phyloP scores from a whole-genome alignment of 2,888 invertebrate species.

The Agelastica alni region DNA sequence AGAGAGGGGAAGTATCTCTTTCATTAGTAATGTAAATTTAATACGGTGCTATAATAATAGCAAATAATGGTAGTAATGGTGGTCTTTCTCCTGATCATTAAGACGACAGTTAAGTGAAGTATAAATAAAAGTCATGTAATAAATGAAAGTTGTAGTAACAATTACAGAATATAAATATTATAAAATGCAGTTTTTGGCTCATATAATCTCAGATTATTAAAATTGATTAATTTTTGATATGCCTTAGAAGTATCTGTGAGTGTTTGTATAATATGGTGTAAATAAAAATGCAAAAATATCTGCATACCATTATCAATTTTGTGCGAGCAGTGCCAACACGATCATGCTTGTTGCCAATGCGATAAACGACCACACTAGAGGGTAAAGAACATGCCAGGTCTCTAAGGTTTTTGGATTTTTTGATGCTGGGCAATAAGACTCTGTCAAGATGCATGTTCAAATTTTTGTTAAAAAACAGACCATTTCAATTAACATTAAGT shows the following conservation, averaged over 20 bases:
- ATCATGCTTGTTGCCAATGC: slow-evolving; percentile 59
- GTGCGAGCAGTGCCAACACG: slow-evolving; percentile 58
- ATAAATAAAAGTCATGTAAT: no score
- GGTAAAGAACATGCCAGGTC: slow-evolving; percentile 57
- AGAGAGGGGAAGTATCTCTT: no score
- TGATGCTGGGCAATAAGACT: slow-evolving; percentile 50
- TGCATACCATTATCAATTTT: slow-evolving; percentile 55
- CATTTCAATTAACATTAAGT: slow-evolving; percentile 51
- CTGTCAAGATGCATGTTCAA: slow-evolving; percentile 42
- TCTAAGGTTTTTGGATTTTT: slow-evolving; percentile 51
- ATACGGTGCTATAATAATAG: no score
- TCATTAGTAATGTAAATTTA: no score
- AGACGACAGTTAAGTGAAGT: no score
- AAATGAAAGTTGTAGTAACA: no score
- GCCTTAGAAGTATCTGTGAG: slow-evolving; percentile 5
- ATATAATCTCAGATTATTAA: no score
- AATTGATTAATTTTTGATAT: slow-evolving; percentile 8
- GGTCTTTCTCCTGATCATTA: no score
- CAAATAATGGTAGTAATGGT: no score
- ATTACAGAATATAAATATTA: no score
- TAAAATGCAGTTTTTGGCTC: no score
- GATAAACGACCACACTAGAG: slow-evolving; percentile 56
- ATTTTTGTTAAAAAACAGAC: slow-evolving; percentile 29
- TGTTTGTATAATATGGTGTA: slow-evolving; percentile 17
- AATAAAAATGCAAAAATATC: slow-evolving; percentile 36